phyloP scores from a whole-genome alignment of 2,113 vertebrate genomes.

The Phycodurus eques region DNA sequence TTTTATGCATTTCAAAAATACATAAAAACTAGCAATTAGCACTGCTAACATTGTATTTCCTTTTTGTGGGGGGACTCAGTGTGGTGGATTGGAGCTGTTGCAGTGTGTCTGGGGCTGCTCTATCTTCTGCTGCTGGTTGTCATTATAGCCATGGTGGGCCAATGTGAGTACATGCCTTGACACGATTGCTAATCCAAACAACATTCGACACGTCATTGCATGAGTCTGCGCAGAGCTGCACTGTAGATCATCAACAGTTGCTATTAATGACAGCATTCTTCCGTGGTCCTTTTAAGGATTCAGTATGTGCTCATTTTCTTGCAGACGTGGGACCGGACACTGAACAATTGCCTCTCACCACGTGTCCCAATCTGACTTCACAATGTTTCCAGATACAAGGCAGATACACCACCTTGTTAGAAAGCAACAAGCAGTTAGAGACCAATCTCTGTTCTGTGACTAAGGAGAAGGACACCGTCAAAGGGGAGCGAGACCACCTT shows the following conservation, averaged over 20 bases:
- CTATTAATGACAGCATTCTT: not conserved
- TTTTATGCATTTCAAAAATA: not conserved
- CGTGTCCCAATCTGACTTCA: not conserved
- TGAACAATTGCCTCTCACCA: not conserved
- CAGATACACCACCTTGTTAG: not conserved
- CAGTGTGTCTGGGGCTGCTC: conserved; percentile 24
- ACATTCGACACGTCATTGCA: not conserved
- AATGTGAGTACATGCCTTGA: conserved; percentile 31
- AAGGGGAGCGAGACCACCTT: conserved; percentile 12
- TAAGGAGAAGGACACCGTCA: conserved; percentile 9
- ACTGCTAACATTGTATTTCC: not conserved
- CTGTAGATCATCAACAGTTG: not conserved
- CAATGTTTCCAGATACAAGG: not conserved
- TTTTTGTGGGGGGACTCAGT: conserved; percentile 6
- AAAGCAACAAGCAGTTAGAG: conserved; percentile 3
- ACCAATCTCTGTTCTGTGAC: conserved; percentile 7
- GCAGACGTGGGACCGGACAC: conserved; percentile 12
- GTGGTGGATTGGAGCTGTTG: conserved; percentile 23
- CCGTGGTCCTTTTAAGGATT: not conserved
- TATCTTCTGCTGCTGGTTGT: conserved; percentile 23
- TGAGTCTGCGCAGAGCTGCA: not conserved
- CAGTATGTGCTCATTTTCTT: not conserved
- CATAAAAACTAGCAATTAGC: not conserved
- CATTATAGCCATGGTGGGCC: conserved; percentile 28
- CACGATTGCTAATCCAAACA: not conserved